Conservation (phyloP, 2,797 vertebrate genomes). For the Coluber constrictor region DNA sequence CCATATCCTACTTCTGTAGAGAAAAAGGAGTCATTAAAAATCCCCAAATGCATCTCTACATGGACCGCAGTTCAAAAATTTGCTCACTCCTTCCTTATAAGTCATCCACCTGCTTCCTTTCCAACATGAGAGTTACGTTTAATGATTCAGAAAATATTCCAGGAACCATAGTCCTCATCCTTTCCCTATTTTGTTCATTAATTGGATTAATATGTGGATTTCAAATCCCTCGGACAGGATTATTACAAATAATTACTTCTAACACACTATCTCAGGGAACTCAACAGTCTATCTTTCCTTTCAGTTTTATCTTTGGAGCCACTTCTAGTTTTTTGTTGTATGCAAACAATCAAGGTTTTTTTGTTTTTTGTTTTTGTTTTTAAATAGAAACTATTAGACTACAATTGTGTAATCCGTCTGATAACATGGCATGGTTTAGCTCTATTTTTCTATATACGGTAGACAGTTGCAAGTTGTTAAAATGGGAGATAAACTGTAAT, state of each 20-base stretch:
- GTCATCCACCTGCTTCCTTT: neutral
- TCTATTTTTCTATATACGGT: neutral
- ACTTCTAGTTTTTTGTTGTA: neutral
- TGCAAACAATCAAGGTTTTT: neutral
- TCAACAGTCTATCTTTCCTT: neutral
- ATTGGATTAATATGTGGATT: neutral
- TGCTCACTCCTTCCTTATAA: neutral
- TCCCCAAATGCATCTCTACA: neutral
- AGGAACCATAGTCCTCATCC: neutral
- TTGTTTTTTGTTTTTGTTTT: no score
- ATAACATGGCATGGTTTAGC: neutral
- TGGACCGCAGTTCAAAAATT: neutral
- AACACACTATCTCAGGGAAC: neutral
- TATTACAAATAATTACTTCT: neutral
- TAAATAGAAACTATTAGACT: neutral
- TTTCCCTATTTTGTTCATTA: neutral
- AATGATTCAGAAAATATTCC: neutral
- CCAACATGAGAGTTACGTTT: neutral
- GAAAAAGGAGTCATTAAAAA: neutral
- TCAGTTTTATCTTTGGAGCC: neutral
- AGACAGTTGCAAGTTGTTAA: neutral
- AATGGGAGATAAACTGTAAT: neutral
- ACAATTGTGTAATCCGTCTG: neutral
- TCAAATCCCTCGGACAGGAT: neutral
- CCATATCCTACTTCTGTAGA: no score